A percentile compares a stretch with the other conserved stretches of the same genome.
phyloP scores from a whole-genome alignment of 2,888 invertebrate species.

The Xylocampa areola region DNA sequence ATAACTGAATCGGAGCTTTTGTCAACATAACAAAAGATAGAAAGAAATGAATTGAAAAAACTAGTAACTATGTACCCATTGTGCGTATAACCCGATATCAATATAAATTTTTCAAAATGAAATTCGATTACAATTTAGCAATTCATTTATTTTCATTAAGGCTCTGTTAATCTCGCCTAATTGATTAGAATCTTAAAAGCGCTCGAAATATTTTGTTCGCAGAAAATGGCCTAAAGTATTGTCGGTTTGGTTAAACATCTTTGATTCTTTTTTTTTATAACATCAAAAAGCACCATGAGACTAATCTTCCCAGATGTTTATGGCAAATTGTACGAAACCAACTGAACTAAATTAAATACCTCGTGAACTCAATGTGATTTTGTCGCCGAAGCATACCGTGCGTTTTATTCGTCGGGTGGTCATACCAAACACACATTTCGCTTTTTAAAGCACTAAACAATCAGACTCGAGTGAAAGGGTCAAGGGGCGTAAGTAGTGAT shows the following conservation, averaged over 20 bases:
- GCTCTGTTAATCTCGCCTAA: constrained; percentile 7
- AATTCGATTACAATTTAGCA: constrained; percentile 10
- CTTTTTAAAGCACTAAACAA: constrained; percentile 60
- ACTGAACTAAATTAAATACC: constrained; percentile 41
- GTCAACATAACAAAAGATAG: neutral
- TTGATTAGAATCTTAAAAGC: constrained; percentile 15
- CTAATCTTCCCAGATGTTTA: constrained; percentile 21
- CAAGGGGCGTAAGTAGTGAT: constrained; percentile 67
- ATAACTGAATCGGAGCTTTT: neutral
- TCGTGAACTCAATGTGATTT: constrained; percentile 37
- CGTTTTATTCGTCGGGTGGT: constrained; percentile 52
- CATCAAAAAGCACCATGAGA: constrained; percentile 15
- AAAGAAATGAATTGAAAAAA: neutral
- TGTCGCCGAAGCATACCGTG: constrained; percentile 27
- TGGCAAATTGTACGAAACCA: constrained; percentile 12
- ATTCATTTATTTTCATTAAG: constrained; percentile 23
- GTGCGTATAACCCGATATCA: neutral
- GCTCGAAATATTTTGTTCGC: no score
- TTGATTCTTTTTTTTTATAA: no score
- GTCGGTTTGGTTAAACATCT: no score
- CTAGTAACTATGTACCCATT: neutral
- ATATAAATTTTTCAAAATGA: constrained; percentile 12
- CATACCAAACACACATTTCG: constrained; percentile 55
- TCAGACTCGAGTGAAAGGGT: constrained; percentile 64
- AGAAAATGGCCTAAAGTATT: no score